These are phyloP conservation scores for Neosilurus hyrtlii DNA, from an alignment of 2,797 vertebrate genomes.

Conservation along the genomic window DNA sequence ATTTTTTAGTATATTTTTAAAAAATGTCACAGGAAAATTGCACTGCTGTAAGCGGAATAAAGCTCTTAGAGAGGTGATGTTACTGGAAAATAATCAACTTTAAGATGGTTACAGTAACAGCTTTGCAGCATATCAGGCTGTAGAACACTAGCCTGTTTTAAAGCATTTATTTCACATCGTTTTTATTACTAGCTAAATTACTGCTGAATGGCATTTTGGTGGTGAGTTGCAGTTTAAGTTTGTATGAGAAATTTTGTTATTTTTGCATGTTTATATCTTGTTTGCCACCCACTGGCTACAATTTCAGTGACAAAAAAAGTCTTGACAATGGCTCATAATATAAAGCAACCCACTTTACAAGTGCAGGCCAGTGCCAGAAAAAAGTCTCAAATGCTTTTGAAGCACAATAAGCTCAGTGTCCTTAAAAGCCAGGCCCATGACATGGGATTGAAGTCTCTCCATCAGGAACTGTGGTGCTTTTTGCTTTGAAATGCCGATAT, in stretches of 20 bases:
- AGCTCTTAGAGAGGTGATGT: not conserved
- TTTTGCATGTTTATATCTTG: not conserved
- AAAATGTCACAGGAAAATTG: not conserved
- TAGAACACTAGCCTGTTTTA: not conserved
- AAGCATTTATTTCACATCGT: not conserved
- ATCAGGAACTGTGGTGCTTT: constrained; percentile 49
- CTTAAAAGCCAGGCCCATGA: constrained; percentile 63
- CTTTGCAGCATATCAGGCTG: not conserved
- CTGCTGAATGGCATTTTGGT: not conserved
- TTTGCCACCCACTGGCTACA: constrained; percentile 14
- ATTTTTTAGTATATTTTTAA: not conserved
- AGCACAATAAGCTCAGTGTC: constrained; percentile 70
- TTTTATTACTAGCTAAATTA: not conserved
- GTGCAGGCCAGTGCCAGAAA: constrained; percentile 64
- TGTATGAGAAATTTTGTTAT: constrained; percentile 61
- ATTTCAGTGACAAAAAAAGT: constrained; percentile 29
- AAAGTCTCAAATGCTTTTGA: constrained; percentile 66
- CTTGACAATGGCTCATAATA: constrained; percentile 38
- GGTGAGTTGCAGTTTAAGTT: not conserved
- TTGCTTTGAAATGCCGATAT: constrained; percentile 66
- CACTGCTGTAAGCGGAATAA: not conserved
- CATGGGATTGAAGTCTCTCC: constrained; percentile 48
- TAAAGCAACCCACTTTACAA: constrained; percentile 66
- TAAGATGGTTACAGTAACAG: not conserved
- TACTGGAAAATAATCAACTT: not conserved